phyloP scores from a whole-genome alignment of 2,888 invertebrate genomes.

The Thysanoteuthis rhombus region DNA sequence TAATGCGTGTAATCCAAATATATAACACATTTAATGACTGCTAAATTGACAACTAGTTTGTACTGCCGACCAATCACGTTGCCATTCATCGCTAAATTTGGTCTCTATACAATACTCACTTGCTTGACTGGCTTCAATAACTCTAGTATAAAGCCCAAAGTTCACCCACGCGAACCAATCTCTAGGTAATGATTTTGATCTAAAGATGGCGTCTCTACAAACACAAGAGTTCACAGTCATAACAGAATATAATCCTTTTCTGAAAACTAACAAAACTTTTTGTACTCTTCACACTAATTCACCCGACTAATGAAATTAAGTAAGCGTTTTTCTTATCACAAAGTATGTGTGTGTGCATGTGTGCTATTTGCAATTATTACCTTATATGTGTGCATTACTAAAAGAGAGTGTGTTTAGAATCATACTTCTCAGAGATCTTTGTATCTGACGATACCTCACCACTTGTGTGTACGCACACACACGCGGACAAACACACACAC shows the following conservation, averaged over 20 bases:
- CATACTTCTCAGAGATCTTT: neutral
- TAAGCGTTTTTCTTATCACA: neutral
- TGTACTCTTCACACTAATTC: neutral
- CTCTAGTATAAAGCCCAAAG: neutral
- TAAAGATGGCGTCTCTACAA: neutral
- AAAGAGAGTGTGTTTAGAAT: neutral
- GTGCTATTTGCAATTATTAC: neutral
- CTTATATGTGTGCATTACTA: neutral
- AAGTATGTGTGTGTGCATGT: neutral
- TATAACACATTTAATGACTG: neutral
- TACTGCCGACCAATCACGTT: neutral
- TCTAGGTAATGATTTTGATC: neutral
- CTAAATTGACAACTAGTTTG: neutral
- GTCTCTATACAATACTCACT: neutral
- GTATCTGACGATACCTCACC: neutral
- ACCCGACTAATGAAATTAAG: neutral
- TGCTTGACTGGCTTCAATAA: neutral
- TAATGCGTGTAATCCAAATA: neutral
- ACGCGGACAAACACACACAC: neutral
- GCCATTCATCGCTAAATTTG: slow-evolving; percentile 12
- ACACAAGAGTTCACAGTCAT: neutral
- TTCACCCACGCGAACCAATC: too few relatives aligned
- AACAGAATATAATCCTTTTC: neutral
- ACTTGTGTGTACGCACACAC: neutral
- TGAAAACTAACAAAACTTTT: neutral